These are phyloP conservation scores for Conger conger DNA, from an alignment of 2,113 vertebrate species.

Conservation along the genomic window DNA sequence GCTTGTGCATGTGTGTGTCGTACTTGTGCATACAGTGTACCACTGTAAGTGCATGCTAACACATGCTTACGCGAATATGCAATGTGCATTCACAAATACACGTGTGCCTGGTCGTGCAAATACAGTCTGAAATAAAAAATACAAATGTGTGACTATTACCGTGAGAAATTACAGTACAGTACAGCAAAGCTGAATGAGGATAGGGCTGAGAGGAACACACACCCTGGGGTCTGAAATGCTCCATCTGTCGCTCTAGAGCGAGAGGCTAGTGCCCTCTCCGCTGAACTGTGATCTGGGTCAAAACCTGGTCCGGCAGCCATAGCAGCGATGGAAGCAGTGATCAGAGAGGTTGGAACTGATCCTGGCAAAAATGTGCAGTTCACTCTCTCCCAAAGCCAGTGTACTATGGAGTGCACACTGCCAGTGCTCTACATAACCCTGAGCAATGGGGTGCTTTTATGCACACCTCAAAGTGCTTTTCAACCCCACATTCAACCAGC, in stretches of 20 bases:
- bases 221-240: conserved; percentile 18
- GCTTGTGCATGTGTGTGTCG: neutral
- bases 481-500: neutral
- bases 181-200: neutral
- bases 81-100: neutral
- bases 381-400: conserved; percentile 61
- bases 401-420: conserved; percentile 49
- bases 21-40: no score
- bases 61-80: no score
- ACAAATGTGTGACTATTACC: neutral
- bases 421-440: conserved; percentile 58
- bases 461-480: neutral
- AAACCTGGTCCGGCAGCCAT: conserved; percentile 51
- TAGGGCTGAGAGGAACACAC: neutral
- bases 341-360: conserved; percentile 62
- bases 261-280: conserved; percentile 50
- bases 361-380: conserved; percentile 51
- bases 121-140: no score
- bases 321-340: conserved; percentile 55
- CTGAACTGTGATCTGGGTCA: conserved; percentile 62
- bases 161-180: neutral
- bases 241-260: conserved; percentile 41
- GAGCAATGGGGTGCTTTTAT: conserved; percentile 4
- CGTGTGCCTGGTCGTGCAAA: neutral
- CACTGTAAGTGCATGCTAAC: no score